Conservation (phyloP, 2,113 vertebrate genomes). For the Psittacus erithacus region DNA sequence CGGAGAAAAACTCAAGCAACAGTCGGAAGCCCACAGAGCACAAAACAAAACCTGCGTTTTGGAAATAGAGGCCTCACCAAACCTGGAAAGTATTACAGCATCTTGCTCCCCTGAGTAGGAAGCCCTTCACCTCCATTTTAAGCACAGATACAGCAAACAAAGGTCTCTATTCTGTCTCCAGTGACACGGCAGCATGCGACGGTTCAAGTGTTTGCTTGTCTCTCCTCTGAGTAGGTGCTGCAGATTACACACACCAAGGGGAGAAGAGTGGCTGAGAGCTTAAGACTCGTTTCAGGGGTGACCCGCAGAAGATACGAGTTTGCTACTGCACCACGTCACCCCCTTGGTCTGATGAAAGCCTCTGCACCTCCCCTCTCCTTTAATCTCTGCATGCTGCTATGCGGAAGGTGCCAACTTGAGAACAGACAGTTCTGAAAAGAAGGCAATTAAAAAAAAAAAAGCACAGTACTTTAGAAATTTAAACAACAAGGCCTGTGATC, state of each 20-base stretch:
- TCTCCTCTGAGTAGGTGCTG: slow-evolving; percentile 23
- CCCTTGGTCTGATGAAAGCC: slow-evolving; percentile 59
- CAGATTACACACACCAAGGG: slow-evolving; percentile 35
- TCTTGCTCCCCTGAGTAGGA: slow-evolving; percentile 47
- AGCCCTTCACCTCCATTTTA: slow-evolving; percentile 74
- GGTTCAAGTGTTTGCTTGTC: slow-evolving; percentile 35
- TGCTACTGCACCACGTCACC: slow-evolving; percentile 47
- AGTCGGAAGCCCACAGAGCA: background rate
- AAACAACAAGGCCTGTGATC: slow-evolving; percentile 80
- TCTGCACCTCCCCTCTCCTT: slow-evolving; percentile 47
- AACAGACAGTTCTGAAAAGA: slow-evolving; percentile 79
- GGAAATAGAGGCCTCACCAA: background rate
- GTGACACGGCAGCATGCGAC: slow-evolving; percentile 9
- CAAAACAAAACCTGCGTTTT: background rate
- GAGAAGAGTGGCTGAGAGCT: slow-evolving; percentile 42
- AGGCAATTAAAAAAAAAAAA: slow-evolving; percentile 77
- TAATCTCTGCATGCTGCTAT: slow-evolving; percentile 70
- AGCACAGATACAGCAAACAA: slow-evolving; percentile 59
- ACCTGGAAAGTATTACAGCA: slow-evolving; percentile 30
- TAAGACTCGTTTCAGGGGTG: slow-evolving; percentile 58
- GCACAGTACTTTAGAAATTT: slow-evolving; percentile 77
- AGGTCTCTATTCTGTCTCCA: slow-evolving; percentile 58
- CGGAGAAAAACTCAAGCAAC: background rate
- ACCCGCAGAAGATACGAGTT: slow-evolving; percentile 42
- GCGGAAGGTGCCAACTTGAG: slow-evolving; percentile 77